These are phyloP conservation scores for Sebastes minor DNA, from an alignment of 2,797 vertebrate genomes.

Conservation along the genomic window DNA sequence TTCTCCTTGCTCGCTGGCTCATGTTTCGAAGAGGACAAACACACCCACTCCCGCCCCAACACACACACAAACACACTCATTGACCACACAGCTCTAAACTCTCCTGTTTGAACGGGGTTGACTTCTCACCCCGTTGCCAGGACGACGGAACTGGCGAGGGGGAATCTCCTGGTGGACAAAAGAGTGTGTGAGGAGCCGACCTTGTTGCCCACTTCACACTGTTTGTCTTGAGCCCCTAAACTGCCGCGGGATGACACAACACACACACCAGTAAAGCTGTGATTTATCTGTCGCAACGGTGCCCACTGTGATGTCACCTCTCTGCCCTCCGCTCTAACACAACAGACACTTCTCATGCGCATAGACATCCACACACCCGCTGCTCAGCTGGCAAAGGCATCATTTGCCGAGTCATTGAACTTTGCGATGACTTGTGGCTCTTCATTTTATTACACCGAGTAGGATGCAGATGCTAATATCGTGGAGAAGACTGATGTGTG, in stretches of 20 bases:
- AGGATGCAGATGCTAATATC: constrained; percentile 34
- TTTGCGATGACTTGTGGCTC: constrained; percentile 12
- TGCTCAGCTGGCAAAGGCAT: not conserved
- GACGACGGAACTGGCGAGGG: constrained; percentile 52
- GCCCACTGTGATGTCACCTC: constrained; percentile 52
- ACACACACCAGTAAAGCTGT: constrained; percentile 60
- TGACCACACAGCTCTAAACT: constrained; percentile 47
- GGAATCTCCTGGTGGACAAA: constrained; percentile 76
- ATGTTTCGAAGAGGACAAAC: constrained; percentile 47
- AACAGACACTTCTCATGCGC: constrained; percentile 11
- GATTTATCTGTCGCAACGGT: constrained; percentile 56
- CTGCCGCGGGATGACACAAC: constrained; percentile 51
- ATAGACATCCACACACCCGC: constrained; percentile 11
- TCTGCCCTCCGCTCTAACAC: constrained; percentile 23
- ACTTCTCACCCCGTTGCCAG: constrained; percentile 74
- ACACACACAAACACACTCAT: constrained; percentile 17
- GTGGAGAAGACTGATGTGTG: constrained; percentile 16
- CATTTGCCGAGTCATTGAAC: constrained; percentile 49
- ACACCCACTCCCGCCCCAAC: constrained; percentile 7
- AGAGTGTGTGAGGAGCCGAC: constrained; percentile 58
- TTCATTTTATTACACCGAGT: constrained; percentile 27
- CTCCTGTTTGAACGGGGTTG: constrained; percentile 64
- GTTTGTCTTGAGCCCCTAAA: constrained; percentile 75
- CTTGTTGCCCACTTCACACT: constrained; percentile 78
- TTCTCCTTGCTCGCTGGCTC: constrained; percentile 29